These are phyloP conservation scores for Ooceraea biroi DNA, from an alignment of 1,140 invertebrate species.

Conservation along the genomic window DNA sequence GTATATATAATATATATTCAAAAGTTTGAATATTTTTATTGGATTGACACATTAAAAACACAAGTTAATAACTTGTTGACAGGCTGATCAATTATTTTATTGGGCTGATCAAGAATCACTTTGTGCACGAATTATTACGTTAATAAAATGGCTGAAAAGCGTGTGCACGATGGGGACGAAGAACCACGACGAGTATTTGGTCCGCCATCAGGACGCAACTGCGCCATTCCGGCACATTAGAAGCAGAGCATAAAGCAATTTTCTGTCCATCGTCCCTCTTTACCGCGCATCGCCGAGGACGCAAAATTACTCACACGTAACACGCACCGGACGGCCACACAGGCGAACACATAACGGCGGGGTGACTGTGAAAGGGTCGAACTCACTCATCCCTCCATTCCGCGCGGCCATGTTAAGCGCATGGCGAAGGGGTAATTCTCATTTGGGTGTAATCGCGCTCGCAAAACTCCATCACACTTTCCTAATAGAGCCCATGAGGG, in stretches of 20 bases:
- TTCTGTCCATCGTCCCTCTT: conserved; percentile 74
- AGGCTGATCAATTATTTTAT: not conserved
- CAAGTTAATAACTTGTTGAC: not conserved
- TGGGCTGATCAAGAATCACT: not conserved
- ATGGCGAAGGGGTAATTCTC: conserved; percentile 83
- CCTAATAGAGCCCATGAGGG: conserved; percentile 85
- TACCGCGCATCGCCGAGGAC: conserved; percentile 70
- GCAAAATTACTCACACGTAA: conserved; percentile 64
- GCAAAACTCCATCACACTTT: conserved; percentile 87
- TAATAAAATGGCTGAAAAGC: not conserved
- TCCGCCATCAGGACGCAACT: conserved; percentile 47
- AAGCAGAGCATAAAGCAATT: conserved; percentile 74
- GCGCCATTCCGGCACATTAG: conserved; percentile 61
- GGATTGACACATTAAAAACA: not conserved
- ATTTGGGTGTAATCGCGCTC: conserved; percentile 87
- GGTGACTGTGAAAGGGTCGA: conserved; percentile 69
- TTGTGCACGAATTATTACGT: not conserved
- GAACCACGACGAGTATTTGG: conserved; percentile 23
- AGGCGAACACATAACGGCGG: conserved; percentile 59
- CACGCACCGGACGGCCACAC: conserved; percentile 69
- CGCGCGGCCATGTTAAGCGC: conserved; percentile 72
- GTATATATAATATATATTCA: too few species aligned
- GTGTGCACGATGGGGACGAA: not conserved
- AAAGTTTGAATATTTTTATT: not conserved
- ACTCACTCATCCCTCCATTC: conserved; percentile 54